These are phyloP conservation scores for Paratrypauchen microcephalus DNA, from an alignment of 2,797 vertebrate genomes.

Conservation along the genomic window DNA sequence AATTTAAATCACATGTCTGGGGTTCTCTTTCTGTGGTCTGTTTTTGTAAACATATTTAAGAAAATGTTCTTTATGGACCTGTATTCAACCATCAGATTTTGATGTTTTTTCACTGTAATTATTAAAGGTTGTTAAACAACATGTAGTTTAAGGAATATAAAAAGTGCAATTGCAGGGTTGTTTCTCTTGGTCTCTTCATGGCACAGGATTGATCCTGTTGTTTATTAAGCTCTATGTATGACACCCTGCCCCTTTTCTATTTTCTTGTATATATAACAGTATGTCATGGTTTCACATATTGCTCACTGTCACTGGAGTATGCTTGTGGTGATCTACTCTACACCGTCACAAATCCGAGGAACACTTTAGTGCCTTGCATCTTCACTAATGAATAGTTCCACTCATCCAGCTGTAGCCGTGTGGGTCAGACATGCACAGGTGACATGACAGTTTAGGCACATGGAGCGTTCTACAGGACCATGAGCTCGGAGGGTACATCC, in stretches of 20 bases:
- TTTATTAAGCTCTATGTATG: slow-evolving; percentile 69
- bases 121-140: slow-evolving; percentile 98
- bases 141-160: slow-evolving; percentile 88
- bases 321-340: slow-evolving; percentile 54
- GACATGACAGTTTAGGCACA: slow-evolving; percentile 8
- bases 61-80: slow-evolving; percentile 92
- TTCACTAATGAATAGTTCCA: slow-evolving; percentile 66
- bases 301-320: slow-evolving; percentile 56
- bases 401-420: slow-evolving; percentile 42
- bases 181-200: slow-evolving; percentile 57
- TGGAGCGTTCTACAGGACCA: slow-evolving; percentile 37
- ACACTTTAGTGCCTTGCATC: slow-evolving; percentile 79
- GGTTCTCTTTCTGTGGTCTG: slow-evolving; percentile 71
- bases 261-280: slow-evolving; percentile 54
- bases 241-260: slow-evolving; percentile 67
- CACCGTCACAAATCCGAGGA: slow-evolving; percentile 66
- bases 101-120: slow-evolving; percentile 99
- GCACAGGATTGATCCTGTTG: slow-evolving; percentile 56
- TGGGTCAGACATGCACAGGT: slow-evolving; percentile 31
- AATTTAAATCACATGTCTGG: slow-evolving; percentile 63
- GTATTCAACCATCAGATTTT: slow-evolving; percentile 96
- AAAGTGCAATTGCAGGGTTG: slow-evolving; percentile 81
- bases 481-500: slow-evolving; percentile 49
- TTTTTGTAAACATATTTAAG: slow-evolving; percentile 76
- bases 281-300: slow-evolving; percentile 58